Percentiles rank a stretch among this genome's conserved stretches.
phyloP scores from a whole-genome alignment of 2,797 vertebrate genomes.

The Sorex maritimensis region DNA sequence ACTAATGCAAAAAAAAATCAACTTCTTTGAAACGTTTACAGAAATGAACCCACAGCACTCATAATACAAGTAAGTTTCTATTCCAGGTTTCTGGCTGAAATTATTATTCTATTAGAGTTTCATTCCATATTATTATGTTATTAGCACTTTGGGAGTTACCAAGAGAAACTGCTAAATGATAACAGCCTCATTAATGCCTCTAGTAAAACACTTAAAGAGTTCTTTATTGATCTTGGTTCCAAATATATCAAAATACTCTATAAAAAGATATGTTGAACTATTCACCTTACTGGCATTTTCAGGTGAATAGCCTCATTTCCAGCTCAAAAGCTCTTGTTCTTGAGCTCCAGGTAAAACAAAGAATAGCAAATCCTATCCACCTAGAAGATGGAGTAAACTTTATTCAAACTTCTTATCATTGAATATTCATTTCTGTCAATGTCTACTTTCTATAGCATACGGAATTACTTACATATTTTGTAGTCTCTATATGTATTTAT shows the following conservation, averaged over 20 bases:
- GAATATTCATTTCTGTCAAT: background rate
- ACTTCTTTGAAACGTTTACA: constrained; percentile 65
- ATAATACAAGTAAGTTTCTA: constrained; percentile 39
- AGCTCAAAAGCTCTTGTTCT: constrained; percentile 83
- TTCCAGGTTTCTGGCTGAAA: constrained; percentile 73
- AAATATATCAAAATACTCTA: constrained; percentile 81
- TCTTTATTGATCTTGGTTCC: constrained; percentile 87
- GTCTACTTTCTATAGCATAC: background rate
- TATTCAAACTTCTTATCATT: constrained; percentile 3
- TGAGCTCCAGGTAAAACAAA: constrained; percentile 47
- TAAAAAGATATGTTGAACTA: constrained; percentile 81
- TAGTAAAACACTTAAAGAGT: constrained; percentile 80
- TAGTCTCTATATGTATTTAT: too few species aligned
- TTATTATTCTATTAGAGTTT: constrained; percentile 78
- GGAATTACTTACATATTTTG: background rate
- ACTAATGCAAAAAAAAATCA: background rate
- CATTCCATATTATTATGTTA: constrained; percentile 75
- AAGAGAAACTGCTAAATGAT: constrained; percentile 80
- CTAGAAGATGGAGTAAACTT: constrained; percentile 31
- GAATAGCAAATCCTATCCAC: constrained; percentile 65
- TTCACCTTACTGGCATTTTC: constrained; percentile 82
- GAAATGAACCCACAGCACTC: constrained; percentile 29
- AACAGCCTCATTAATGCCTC: constrained; percentile 84
- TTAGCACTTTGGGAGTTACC: constrained; percentile 78
- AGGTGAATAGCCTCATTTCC: constrained; percentile 79